These are phyloP conservation scores for Solenopsis fugax DNA, from an alignment of 1,140 invertebrate species.

Conservation along the genomic window DNA sequence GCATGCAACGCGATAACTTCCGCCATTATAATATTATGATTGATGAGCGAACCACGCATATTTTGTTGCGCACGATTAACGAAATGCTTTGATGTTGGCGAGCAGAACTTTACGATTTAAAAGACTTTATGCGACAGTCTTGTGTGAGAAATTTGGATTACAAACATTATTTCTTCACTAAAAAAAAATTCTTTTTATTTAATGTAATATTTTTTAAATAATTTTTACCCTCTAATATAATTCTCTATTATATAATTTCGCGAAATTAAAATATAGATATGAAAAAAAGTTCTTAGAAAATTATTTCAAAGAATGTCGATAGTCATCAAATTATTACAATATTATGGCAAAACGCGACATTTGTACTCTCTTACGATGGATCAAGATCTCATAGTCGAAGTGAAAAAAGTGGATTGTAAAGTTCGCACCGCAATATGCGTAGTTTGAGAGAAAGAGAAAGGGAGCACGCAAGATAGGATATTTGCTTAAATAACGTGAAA, in stretches of 20 bases:
- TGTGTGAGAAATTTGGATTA: not conserved
- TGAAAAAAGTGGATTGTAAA: slow-evolving; percentile 37
- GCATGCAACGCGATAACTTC: slow-evolving; percentile 32
- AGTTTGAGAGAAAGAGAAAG: slow-evolving; percentile 24
- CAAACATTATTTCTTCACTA: not conserved
- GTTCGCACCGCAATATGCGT: slow-evolving; percentile 22
- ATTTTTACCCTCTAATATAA: not conserved
- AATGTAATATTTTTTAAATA: not conserved
- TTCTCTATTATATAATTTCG: not conserved
- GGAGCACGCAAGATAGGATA: not conserved
- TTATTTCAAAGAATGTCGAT: not conserved
- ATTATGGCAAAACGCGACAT: slow-evolving; percentile 6
- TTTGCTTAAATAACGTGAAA: slow-evolving; percentile 20
- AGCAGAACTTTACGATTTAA: not conserved
- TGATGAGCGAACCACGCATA: not conserved
- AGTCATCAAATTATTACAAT: slow-evolving; percentile 15
- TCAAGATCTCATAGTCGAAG: slow-evolving; percentile 4
- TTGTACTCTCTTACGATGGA: not conserved
- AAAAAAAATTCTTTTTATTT: not conserved
- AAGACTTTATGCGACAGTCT: not conserved
- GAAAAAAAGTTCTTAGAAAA: not conserved
- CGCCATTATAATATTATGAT: slow-evolving; percentile 35
- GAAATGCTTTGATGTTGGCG: not conserved
- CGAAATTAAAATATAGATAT: not conserved
- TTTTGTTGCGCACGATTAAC: not conserved